Evolutionary conservation across 2,113 vertebrate genomes (phyloP), one percentile per base, ranked within the genome.

Genomic region (Chaetodon auriga): DNA sequence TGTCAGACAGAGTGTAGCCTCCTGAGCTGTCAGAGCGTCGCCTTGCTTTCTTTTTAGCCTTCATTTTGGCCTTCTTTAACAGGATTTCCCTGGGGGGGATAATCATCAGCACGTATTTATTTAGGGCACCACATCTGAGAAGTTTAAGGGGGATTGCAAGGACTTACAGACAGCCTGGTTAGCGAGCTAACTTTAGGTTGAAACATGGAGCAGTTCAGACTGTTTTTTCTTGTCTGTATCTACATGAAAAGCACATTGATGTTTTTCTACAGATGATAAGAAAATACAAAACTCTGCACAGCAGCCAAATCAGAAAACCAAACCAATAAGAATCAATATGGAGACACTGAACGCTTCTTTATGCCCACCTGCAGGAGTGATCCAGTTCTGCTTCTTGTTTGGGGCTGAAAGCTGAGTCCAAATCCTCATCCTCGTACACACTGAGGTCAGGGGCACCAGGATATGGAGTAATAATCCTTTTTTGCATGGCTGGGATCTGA

Each of bases 401-500:
- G 36, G 82, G 87, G 79, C 81, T 87, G 72, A 94, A 89, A 1
- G 94, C 93, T 1, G 91, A 96, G 85, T 96, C 96, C 84, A 95
- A 89, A 83, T 96, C 96, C 73, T 96, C 95, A 68, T 95, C 89
- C 30, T 97, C 96, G 75, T 97, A 97, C 70, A 88, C 90, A 85
- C 96, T 98, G 84, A 99, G 96, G 92, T 99, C 97, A 84, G 98
- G 98, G 80, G 97, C 97, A 85, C 92, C 95, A 43, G 94, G 95
- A 87, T 97, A 97, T 0, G 98, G 98, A 16, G 97, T 99, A 90
- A 99, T 98, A 45, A 98, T 64, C 78, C 97, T 96, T 82, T 94
- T 97, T 78, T 97, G 95, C 97, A 99, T 99, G 73, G 97, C 97
- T 49, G 98, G 97, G 92, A 99, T 97, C 98, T 99, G 89, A 81